Percentiles rank a stretch among this genome's conserved stretches.
Conservation (phyloP, 2,888 invertebrate genomes). For the Eristalis tenax region DNA sequence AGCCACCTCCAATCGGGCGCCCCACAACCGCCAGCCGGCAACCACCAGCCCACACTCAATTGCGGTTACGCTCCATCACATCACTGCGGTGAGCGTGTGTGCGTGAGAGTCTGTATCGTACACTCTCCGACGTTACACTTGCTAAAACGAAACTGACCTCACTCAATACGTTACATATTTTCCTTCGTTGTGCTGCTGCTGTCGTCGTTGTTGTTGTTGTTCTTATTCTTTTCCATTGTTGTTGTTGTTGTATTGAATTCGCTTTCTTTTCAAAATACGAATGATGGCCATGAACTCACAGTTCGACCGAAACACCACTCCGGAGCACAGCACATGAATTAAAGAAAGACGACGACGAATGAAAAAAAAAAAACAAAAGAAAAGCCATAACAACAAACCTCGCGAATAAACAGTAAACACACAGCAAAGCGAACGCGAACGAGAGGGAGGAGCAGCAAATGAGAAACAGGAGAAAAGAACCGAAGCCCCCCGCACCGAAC, state of each 20-base stretch:
- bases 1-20: background rate
- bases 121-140: conserved; percentile 41
- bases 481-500: conserved; percentile 24
- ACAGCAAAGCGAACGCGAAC: background rate
- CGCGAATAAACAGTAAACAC: conserved; percentile 52
- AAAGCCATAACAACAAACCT: conserved; percentile 54
- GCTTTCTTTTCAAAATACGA: conserved; percentile 67
- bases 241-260: conserved; percentile 49
- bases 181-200: background rate
- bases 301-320: conserved; percentile 40
- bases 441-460: background rate
- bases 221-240: conserved; percentile 45
- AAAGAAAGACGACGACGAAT: conserved; percentile 17
- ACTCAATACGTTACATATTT: conserved; percentile 59
- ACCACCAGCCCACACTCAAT: background rate
- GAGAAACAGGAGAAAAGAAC: conserved; percentile 13
- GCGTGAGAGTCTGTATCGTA: background rate
- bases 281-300: conserved; percentile 66
- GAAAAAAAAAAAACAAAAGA: conserved; percentile 28
- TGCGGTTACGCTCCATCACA: background rate
- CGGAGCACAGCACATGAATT: conserved; percentile 41
- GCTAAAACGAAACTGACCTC: conserved; percentile 58
- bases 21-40: background rate
- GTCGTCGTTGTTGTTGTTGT: conserved; percentile 12
- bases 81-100: background rate